Conservation (phyloP, 2,888 invertebrate species). For the Resseliella maxima region DNA sequence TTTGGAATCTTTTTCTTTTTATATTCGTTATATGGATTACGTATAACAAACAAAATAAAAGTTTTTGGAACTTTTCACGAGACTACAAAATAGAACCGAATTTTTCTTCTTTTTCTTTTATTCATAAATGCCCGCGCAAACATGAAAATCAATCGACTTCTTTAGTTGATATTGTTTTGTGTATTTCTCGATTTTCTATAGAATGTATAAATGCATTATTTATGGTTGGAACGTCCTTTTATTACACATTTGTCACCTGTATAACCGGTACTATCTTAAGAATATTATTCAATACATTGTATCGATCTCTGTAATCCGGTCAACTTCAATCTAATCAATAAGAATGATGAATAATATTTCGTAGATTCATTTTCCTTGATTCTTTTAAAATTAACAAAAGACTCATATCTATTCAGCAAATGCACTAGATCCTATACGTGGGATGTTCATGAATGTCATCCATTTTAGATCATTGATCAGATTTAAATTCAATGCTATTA, state of each 20-base stretch:
- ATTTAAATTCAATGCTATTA: neutral
- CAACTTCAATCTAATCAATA: constrained; percentile 26
- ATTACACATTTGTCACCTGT: constrained; percentile 37
- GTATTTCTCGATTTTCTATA: neutral
- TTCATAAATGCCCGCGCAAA: neutral
- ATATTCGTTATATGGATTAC: neutral
- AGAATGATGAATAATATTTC: neutral
- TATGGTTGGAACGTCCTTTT: constrained; percentile 24
- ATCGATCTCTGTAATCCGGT: neutral
- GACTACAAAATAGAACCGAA: neutral
- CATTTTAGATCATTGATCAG: neutral
- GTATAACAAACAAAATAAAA: neutral
- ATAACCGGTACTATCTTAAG: constrained; percentile 35
- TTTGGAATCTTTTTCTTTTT: neutral
- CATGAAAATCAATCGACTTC: neutral
- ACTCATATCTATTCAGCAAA: neutral
- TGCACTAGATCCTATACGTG: constrained; percentile 14
- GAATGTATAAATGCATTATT: constrained; percentile 22
- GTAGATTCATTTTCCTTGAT: neutral
- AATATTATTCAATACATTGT: neutral
- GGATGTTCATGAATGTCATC: constrained; percentile 9
- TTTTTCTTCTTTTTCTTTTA: neutral
- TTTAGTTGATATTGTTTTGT: neutral
- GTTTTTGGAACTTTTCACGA: neutral
- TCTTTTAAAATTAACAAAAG: neutral